Evolutionary conservation across 1,140 invertebrate species (phyloP).

Genomic region (Drosophila orosa): DNA sequence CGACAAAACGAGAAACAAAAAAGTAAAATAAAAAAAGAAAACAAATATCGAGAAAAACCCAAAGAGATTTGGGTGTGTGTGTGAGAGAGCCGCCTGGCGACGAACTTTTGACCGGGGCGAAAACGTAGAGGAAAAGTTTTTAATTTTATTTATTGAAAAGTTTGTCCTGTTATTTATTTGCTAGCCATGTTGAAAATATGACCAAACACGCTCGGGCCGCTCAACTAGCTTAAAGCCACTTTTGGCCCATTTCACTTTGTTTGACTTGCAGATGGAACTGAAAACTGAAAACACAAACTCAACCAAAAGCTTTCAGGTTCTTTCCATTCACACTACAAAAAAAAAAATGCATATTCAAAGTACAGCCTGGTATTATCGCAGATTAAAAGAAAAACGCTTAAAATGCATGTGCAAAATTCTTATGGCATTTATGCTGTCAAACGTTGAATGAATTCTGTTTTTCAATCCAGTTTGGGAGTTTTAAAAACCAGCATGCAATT

Average conservation of each 20-base stretch:
- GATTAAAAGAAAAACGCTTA: not conserved
- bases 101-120: constrained; percentile 72
- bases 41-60: constrained; percentile 20
- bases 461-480: not conserved
- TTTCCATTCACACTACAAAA: constrained; percentile 1
- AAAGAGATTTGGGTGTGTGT: constrained; percentile 39
- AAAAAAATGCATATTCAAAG: not conserved
- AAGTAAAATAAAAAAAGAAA: constrained; percentile 7
- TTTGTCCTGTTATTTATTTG: constrained; percentile 81
- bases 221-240: constrained; percentile 62
- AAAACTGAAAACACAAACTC: constrained; percentile 41
- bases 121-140: constrained; percentile 65
- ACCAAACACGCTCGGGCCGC: constrained; percentile 54
- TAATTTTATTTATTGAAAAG: constrained; percentile 83
- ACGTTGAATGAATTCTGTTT: not conserved
- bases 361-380: not conserved
- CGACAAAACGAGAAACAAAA: constrained; percentile 42
- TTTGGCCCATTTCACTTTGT: constrained; percentile 45
- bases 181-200: constrained; percentile 78
- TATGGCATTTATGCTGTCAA: constrained; percentile 2
- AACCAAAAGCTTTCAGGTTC: constrained; percentile 17
- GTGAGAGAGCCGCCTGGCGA: constrained; percentile 55
- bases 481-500: not conserved
- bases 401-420: not conserved
- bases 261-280: constrained; percentile 45